Conservation (phyloP, 2,888 invertebrate species). For the Hydrotaea diabolus region DNA sequence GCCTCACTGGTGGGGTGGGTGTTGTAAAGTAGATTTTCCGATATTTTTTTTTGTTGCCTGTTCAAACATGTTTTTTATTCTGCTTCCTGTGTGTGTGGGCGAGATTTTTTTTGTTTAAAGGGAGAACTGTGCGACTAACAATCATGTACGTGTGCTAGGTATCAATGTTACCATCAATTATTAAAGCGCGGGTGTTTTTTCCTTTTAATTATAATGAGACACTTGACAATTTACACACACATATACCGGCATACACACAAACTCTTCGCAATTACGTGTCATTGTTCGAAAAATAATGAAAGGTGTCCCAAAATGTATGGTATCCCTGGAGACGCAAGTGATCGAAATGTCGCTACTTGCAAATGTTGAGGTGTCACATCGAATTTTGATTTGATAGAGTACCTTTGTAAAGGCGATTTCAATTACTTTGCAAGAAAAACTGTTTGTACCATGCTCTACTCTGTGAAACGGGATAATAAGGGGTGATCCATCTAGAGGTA, state of each 20-base stretch:
- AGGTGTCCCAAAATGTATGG: not conserved
- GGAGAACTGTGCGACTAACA: not conserved
- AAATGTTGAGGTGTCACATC: too few species aligned
- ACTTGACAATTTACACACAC: slow-evolving; percentile 12
- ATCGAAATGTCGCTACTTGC: too few species aligned
- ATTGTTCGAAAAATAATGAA: not conserved
- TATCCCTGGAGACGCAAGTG: too few species aligned
- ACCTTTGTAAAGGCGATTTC: too few species aligned
- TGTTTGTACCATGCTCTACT: too few species aligned
- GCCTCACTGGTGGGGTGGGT: not conserved
- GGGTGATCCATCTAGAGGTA: too few species aligned
- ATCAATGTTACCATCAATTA: slow-evolving; percentile 10
- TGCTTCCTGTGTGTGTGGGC: not conserved
- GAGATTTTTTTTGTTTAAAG: not conserved
- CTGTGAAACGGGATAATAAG: too few species aligned
- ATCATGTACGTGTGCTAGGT: not conserved
- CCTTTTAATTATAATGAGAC: slow-evolving; percentile 21
- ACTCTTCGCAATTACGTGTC: not conserved
- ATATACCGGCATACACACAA: not conserved
- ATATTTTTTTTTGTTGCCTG: not conserved
- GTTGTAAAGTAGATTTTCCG: not conserved
- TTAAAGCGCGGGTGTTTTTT: slow-evolving; percentile 10
- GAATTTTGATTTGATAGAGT: too few species aligned
- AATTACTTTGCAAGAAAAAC: too few species aligned
- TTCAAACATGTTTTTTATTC: not conserved